Percentiles rank a stretch among this genome's conserved stretches.
Evolutionary conservation across 1,140 invertebrate genomes (phyloP).

Genomic region (Microvelia longipes): DNA sequence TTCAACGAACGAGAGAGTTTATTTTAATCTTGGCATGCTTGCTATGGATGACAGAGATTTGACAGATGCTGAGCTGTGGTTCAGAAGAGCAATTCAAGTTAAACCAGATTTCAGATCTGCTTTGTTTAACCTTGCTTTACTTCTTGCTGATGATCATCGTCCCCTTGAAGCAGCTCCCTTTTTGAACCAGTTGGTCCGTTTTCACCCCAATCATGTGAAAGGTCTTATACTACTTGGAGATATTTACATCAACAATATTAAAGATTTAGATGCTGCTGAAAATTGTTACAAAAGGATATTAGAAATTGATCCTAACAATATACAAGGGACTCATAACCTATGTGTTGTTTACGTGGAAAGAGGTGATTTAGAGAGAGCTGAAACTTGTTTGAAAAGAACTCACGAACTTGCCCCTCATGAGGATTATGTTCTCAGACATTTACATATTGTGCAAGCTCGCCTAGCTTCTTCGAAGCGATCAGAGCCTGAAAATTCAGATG

Average conservation of each 20-base stretch:
- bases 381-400: constrained; percentile 65
- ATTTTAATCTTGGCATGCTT: constrained; percentile 91
- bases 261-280: constrained; percentile 82
- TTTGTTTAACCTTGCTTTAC: constrained; percentile 81
- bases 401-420: constrained; percentile 66
- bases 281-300: constrained; percentile 80
- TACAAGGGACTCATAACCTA: constrained; percentile 87
- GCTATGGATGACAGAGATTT: constrained; percentile 87
- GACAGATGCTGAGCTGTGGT: constrained; percentile 75
- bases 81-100: constrained; percentile 66
- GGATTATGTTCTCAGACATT: constrained; percentile 76
- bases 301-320: constrained; percentile 72
- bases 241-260: constrained; percentile 91
- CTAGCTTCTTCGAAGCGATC: constrained; percentile 28
- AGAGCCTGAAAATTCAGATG: background rate
- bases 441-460: constrained; percentile 67
- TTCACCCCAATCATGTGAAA: constrained; percentile 88
- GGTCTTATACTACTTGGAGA: constrained; percentile 86
- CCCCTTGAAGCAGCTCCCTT: constrained; percentile 85
- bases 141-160: constrained; percentile 71
- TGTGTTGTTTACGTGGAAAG: constrained; percentile 90
- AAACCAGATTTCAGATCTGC: constrained; percentile 79
- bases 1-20: constrained; percentile 66
- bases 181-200: constrained; percentile 75
- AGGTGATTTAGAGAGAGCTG: constrained; percentile 63